Evolutionary conservation across 2,797 vertebrate species (phyloP), one percentile per base, ranked within the genome.

Genomic region (Hephaestus fuliginosus): DNA sequence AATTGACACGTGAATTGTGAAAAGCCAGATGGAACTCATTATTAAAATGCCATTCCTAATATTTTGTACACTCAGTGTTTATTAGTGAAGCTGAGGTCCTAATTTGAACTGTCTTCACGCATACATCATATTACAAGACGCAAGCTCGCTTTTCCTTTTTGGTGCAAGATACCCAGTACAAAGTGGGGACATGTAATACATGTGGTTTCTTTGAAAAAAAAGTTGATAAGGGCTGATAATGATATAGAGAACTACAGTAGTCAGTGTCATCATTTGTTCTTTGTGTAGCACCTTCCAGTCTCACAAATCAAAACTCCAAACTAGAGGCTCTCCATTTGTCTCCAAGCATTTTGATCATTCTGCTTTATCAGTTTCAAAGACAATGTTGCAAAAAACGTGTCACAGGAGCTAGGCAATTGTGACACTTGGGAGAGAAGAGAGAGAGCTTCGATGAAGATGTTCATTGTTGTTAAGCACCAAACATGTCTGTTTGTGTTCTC

Each of bases 281-380:
- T 86, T 85, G 74, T 81, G 78, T 70, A 63, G 88, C 89, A 87
- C 85, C 93, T 90, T 92, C 75, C 88, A 89, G 86, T 93, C 90
- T 88, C 63, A 36, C 87, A 90, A 91, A 94, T 93, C 91, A 91
- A 92, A 93, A 92, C 88, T 90, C 86, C 79, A 92, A 91, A 93
- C 87, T 83, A 80, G 86, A 88, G 85, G 89, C 91, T 91, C 90
- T 91, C 85, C 72, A 79, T 94, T 91, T 92, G 89, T 92, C 90
- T 91, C 83, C 64, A 43, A 81, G 77, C 84, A 91, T 89, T 94
- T 93, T 94, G 93, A 94, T 94, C 92, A 91, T 93, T 58, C 65
- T 79, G 79, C 83, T 90, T 93, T 82, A 90, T 78, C 84, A 63
- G 20, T 86, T 92, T 93, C 92, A 94, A 93, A 93, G 89, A 77